Percentiles rank a stretch among this genome's conserved stretches.
These are phyloP conservation scores for Thymallus thymallus DNA, from an alignment of 2,113 vertebrate genomes.

Conservation along the genomic window DNA sequence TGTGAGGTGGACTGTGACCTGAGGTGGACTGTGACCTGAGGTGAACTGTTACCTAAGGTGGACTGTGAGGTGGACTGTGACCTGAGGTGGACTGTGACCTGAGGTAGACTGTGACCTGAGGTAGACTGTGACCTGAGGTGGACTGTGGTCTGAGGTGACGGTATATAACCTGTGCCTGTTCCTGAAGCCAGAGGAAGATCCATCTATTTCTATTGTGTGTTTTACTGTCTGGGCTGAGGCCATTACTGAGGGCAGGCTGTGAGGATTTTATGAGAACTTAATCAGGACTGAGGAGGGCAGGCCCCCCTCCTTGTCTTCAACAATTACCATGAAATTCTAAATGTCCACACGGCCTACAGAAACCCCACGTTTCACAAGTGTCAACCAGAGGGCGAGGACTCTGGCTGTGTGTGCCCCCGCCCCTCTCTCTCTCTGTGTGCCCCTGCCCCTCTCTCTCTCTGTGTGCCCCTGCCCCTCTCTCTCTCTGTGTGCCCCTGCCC, in stretches of 20 bases:
- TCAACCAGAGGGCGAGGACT: slow-evolving; percentile 72
- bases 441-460: slow-evolving; percentile 41
- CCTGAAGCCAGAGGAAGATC: background rate
- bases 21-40: too few relatives aligned
- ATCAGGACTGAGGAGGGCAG: slow-evolving; percentile 65
- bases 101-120: too few relatives aligned
- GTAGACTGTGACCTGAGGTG: too few relatives aligned
- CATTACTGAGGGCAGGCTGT: slow-evolving; percentile 43
- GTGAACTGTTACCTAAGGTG: too few relatives aligned
- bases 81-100: too few relatives aligned
- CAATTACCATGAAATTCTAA: slow-evolving; percentile 78
- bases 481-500: slow-evolving; percentile 36
- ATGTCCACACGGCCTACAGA: slow-evolving; percentile 64
- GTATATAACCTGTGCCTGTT: background rate
- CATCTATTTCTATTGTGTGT: slow-evolving; percentile 12
- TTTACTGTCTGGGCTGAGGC: slow-evolving; percentile 54
- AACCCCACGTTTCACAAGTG: slow-evolving; percentile 48
- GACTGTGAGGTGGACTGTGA: too few relatives aligned
- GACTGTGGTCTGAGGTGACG: too few relatives aligned
- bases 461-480: slow-evolving; percentile 35
- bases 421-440: slow-evolving; percentile 38
- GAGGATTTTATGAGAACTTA: slow-evolving; percentile 68
- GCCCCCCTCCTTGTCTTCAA: slow-evolving; percentile 63
- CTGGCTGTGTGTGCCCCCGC: slow-evolving; percentile 43
- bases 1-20: too few relatives aligned